These are phyloP conservation scores for Gadus chalcogrammus DNA, from an alignment of 2,113 vertebrate species.

Conservation along the genomic window DNA sequence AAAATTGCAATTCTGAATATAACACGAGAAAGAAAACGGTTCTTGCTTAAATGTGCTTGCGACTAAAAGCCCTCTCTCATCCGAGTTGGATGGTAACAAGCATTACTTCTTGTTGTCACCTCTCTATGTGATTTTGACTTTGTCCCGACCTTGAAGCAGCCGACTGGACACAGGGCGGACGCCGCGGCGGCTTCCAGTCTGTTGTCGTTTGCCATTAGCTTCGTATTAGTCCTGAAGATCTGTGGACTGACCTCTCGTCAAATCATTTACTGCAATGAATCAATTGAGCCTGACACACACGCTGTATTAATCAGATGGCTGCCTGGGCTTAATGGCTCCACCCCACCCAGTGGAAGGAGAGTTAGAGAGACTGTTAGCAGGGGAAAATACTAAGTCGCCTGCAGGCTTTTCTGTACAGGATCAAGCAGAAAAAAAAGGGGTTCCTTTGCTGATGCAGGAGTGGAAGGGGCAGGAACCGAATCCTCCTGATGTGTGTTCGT, in stretches of 20 bases:
- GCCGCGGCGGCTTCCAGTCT: constrained; percentile 37
- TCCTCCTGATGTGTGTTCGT: too few species aligned
- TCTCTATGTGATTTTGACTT: neutral
- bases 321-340: constrained; percentile 54
- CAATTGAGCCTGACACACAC: constrained; percentile 57
- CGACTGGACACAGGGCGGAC: neutral
- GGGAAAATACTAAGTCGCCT: constrained; percentile 31
- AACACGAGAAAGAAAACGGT: constrained; percentile 2
- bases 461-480: too few species aligned
- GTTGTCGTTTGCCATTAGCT: constrained; percentile 67
- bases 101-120: too few species aligned
- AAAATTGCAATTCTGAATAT: constrained; percentile 11
- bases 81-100: neutral
- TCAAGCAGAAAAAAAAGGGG: neutral
- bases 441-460: too few species aligned
- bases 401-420: neutral
- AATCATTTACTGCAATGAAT: constrained; percentile 67
- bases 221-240: constrained; percentile 62
- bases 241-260: constrained; percentile 65
- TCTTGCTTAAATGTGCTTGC: neutral
- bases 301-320: constrained; percentile 61
- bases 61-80: neutral
- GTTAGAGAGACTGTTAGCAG: constrained; percentile 17
- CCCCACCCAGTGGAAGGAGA: constrained; percentile 40
- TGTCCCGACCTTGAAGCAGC: constrained; percentile 44